Evolutionary conservation across 2,888 invertebrate genomes (phyloP).

Genomic region (Lamellibrachia columna): DNA sequence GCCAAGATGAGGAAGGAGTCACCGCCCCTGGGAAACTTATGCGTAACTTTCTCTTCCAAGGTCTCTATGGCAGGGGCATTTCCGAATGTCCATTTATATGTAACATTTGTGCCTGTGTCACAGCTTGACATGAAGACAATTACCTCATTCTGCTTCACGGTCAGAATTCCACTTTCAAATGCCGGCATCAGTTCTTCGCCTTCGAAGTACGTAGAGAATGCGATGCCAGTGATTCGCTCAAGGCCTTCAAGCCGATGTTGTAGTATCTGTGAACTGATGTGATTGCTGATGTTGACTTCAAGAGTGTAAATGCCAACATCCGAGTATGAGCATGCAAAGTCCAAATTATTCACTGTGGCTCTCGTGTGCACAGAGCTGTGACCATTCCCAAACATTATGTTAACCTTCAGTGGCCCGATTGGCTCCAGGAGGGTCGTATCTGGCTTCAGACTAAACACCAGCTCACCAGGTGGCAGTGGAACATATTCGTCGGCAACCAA

Average conservation of each 20-base stretch:
- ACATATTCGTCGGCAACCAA: not conserved
- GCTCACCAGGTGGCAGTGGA: not conserved
- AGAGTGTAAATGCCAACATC: not conserved
- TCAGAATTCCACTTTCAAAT: not conserved
- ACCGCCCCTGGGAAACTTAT: not conserved
- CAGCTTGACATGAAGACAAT: not conserved
- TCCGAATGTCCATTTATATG: not conserved
- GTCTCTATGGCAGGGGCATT: not conserved
- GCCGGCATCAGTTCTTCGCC: not conserved
- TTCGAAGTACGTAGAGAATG: not conserved
- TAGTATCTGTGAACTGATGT: not conserved
- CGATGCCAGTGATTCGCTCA: not conserved
- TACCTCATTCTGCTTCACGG: not conserved
- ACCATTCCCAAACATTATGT: not conserved
- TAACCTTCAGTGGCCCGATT: not conserved
- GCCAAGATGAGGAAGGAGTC: not conserved
- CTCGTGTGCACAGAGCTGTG: not conserved
- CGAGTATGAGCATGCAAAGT: not conserved
- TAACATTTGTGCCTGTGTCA: not conserved
- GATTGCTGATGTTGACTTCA: not conserved
- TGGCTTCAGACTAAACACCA: not conserved
- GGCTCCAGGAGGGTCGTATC: not conserved
- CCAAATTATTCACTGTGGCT: not conserved
- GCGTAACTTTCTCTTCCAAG: not conserved
- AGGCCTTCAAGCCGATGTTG: not conserved